Percentiles rank a stretch among this genome's conserved stretches.
These are phyloP conservation scores for Neoascia interrupta DNA, from an alignment of 2,888 invertebrate species.

Conservation along the genomic window DNA sequence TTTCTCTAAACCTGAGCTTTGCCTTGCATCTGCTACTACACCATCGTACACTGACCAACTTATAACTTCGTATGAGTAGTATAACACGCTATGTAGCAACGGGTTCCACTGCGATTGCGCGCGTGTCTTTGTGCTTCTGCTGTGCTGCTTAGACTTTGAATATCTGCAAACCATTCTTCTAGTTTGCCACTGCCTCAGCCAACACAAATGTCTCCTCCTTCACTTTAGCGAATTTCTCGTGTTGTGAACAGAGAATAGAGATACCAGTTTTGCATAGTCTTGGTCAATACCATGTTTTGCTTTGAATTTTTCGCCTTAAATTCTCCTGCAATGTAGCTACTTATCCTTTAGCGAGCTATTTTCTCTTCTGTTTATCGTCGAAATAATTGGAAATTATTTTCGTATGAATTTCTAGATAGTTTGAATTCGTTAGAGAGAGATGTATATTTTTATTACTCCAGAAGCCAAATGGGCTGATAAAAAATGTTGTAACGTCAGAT, in stretches of 20 bases:
- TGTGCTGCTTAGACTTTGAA: neutral
- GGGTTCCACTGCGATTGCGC: constrained; percentile 37
- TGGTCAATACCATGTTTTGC: constrained; percentile 24
- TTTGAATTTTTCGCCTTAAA: constrained; percentile 17
- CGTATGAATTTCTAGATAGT: neutral
- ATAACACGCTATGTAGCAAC: constrained; percentile 63
- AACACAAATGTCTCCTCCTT: constrained; percentile 3
- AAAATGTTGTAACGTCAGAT: neutral
- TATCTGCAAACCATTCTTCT: constrained; percentile 9
- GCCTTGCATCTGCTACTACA: too few relatives aligned
- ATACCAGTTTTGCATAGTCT: constrained; percentile 30
- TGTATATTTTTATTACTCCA: too few relatives aligned
- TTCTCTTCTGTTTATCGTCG: constrained; percentile 26
- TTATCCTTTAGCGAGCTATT: constrained; percentile 23
- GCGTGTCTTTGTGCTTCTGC: constrained; percentile 39
- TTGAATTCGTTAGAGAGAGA: neutral
- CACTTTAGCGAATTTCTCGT: constrained; percentile 2
- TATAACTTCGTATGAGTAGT: too few relatives aligned
- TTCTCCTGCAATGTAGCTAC: constrained; percentile 4
- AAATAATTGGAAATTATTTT: constrained; percentile 17
- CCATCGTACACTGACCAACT: too few relatives aligned
- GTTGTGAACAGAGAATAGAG: constrained; percentile 30
- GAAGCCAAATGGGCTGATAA: too few relatives aligned
- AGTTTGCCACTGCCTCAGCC: constrained; percentile 22
- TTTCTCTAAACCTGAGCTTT: too few relatives aligned